Evolutionary conservation across 2,113 vertebrate species (phyloP).

Genomic region (Cyrtonyx montezumae): DNA sequence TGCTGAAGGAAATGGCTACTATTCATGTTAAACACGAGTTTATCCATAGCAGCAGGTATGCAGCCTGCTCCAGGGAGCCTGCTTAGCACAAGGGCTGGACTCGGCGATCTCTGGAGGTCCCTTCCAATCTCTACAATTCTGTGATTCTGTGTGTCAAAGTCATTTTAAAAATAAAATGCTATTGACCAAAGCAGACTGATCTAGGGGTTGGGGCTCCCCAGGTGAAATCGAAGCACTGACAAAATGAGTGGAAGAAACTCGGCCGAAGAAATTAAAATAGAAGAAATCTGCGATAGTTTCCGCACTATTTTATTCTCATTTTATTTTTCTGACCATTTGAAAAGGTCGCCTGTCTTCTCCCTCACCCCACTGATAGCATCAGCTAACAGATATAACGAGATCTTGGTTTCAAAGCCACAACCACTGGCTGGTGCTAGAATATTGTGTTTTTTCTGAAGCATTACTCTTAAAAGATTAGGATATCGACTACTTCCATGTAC

Average conservation of each 20-base stretch:
- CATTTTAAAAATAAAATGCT: not conserved
- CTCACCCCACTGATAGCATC: accelerated
- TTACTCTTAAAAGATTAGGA: not conserved
- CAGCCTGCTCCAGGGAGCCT: too few relatives aligned
- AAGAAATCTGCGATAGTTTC: not conserved
- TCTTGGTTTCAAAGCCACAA: not conserved
- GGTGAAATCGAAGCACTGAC: not conserved
- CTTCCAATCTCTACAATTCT: too few relatives aligned
- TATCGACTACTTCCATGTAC: not conserved
- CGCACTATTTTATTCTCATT: accelerated
- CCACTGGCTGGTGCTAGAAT: not conserved
- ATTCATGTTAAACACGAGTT: not conserved
- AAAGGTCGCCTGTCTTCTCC: not conserved
- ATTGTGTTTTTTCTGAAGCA: not conserved
- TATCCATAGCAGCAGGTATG: not conserved
- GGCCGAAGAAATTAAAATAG: not conserved
- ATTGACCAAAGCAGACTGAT: not conserved
- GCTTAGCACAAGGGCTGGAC: too few relatives aligned
- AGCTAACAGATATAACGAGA: not conserved
- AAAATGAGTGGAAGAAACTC: not conserved
- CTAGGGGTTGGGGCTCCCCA: not conserved
- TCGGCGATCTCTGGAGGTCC: too few relatives aligned
- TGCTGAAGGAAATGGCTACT: not conserved
- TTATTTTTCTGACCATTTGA: not conserved
- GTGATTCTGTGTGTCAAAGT: not conserved